Evolutionary conservation across 2,888 invertebrate species (phyloP), one percentile per base, ranked within the genome.

Genomic region (Mythimna pallens): DNA sequence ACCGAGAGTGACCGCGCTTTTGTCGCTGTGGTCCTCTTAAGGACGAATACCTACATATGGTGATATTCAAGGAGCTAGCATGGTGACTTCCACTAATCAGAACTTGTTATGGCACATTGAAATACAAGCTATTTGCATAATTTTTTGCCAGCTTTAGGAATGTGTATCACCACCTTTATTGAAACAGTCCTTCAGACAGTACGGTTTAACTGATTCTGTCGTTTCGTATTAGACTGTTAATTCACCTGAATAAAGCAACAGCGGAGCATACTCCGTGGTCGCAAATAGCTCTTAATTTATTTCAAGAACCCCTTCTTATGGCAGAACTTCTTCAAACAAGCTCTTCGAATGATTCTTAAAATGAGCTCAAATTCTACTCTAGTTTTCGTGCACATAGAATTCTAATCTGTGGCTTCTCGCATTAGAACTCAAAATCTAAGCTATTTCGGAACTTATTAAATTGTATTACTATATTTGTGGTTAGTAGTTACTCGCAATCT

Each of bases 151-250:
- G 43, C 43, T 43, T 8, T 12, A 14, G 43, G 14, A 14, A 43
- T 14, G 4, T 43, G 12, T 43, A 43, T 14, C 12, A 40, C 10
- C 40, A 43, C 43, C 43, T 43, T 58, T 79, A 70, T 84, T 73
- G 82, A 72, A 76, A 64, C 36, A 64, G 73, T 40, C 66, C 68
- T 43, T 43, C 43, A 43, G 84, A 73, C 66, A 47, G 66, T 67
- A 76, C 47, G 47, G 59, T 76, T 52, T 43, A 54, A 59, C 22
- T n/a, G 58, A 43, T 65, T 25, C 34, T 8, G 34, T 25, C 14
- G 22, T 43, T 2, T 20, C 12, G 22, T 47, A 17, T 7, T 0
- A 34, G 30, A 4, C 0, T 4, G 3, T 12, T n/a, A 59, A 34
- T 43, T 50, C 50, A 40, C 50, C n/a, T 17, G n/a, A 25, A 58